phyloP scores from a whole-genome alignment of 1,140 invertebrate species.

The Philopotamus ludificatus region DNA sequence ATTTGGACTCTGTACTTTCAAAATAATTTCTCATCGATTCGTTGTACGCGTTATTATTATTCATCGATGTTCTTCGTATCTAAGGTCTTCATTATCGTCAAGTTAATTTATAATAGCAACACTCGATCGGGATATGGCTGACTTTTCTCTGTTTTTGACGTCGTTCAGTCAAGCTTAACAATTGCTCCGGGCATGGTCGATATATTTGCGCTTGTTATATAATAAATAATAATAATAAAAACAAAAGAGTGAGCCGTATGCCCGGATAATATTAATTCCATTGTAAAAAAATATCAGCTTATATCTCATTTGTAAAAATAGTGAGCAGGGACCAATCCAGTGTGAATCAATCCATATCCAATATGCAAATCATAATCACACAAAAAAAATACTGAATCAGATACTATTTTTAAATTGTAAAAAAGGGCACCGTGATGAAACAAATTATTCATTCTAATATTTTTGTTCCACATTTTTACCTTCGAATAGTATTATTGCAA shows the following conservation, averaged over 20 bases:
- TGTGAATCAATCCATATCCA: conserved; percentile 35
- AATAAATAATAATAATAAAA: neutral
- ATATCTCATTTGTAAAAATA: conserved; percentile 26
- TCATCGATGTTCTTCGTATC: no score
- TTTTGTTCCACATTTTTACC: neutral
- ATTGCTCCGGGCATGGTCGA: no score
- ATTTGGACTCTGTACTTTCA: no score
- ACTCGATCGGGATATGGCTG: neutral
- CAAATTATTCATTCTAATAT: conserved; percentile 16
- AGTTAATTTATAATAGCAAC: neutral
- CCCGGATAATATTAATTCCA: no score
- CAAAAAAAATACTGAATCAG: conserved; percentile 21
- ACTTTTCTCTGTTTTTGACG: no score
- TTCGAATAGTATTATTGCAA: neutral
- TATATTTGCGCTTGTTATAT: conserved; percentile 3
- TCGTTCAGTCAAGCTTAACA: no score
- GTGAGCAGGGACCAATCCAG: conserved; percentile 34
- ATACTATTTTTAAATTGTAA: conserved; percentile 25
- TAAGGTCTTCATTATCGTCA: no score
- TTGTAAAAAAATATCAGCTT: no score
- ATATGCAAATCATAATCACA: conserved; percentile 27
- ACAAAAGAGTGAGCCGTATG: no score
- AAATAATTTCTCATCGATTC: no score
- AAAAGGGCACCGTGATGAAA: conserved; percentile 30
- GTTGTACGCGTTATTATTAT: no score